phyloP scores from a whole-genome alignment of 1,140 invertebrate genomes.

The Trinorchestia longiramus region DNA sequence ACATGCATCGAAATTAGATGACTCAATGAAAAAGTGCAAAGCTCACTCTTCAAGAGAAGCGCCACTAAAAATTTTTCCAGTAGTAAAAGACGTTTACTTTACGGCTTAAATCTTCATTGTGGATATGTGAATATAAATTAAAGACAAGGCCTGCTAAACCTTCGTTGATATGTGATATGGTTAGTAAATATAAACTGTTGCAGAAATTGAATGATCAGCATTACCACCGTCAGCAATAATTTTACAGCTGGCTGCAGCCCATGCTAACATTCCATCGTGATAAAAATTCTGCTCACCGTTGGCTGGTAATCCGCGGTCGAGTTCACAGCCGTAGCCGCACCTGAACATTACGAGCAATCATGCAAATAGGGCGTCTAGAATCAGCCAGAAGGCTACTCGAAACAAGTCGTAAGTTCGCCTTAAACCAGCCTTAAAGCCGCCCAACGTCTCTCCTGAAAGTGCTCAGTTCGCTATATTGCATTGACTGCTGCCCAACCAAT shows the following conservation, averaged over 20 bases:
- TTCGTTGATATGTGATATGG: neutral
- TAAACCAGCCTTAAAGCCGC: constrained; percentile 19
- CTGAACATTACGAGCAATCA: constrained; percentile 50
- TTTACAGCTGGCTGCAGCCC: neutral
- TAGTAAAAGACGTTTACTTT: neutral
- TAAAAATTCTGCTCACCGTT: neutral
- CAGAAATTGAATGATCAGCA: neutral
- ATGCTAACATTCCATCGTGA: neutral
- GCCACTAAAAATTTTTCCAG: neutral
- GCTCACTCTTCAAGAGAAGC: neutral
- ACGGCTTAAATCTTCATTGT: neutral
- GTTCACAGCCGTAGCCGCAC: neutral
- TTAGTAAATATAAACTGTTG: neutral
- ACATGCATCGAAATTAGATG: neutral
- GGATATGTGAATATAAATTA: neutral
- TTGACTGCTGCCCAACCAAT: constrained; percentile 9
- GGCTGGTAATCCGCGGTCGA: neutral
- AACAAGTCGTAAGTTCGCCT: constrained; percentile 49
- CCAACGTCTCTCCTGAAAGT: constrained; percentile 22
- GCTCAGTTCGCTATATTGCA: neutral
- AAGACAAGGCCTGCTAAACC: neutral
- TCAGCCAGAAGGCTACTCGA: constrained; percentile 34
- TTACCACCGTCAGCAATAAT: neutral
- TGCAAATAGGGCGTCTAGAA: constrained; percentile 45
- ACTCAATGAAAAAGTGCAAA: neutral